phyloP scores from a whole-genome alignment of 2,797 vertebrate species.

The Ambastaia sidthimunki region DNA sequence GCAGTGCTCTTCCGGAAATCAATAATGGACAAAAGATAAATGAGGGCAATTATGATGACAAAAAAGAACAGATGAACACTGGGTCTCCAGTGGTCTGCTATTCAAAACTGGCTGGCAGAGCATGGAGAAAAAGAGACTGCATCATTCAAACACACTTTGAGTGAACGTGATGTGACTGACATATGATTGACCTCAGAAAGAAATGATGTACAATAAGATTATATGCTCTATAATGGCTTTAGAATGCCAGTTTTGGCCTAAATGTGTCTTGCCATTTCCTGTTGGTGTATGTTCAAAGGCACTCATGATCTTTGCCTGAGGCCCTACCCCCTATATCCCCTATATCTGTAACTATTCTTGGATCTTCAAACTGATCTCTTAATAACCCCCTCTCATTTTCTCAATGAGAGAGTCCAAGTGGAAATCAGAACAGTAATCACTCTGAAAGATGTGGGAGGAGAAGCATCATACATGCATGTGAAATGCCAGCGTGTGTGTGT shows the following conservation, averaged over 20 bases:
- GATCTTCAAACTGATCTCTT: slow-evolving; percentile 50
- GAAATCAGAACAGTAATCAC: slow-evolving; percentile 52
- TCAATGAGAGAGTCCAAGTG: slow-evolving; percentile 39
- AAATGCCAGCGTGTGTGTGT: slow-evolving; percentile 31
- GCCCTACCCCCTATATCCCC: slow-evolving; percentile 3
- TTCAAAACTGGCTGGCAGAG: slow-evolving; percentile 5
- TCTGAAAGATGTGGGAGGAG: slow-evolving; percentile 29
- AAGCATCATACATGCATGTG: slow-evolving; percentile 24
- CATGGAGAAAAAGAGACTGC: slow-evolving; percentile 16
- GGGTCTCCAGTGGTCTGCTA: slow-evolving; percentile 8
- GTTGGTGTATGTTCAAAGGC: slow-evolving; percentile 2
- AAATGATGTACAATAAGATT: not conserved
- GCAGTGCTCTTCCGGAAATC: slow-evolving; percentile 40
- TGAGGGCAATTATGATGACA: slow-evolving; percentile 42
- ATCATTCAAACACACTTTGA: slow-evolving; percentile 34
- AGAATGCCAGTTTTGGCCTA: slow-evolving; percentile 14
- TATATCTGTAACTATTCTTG: slow-evolving; percentile 39
- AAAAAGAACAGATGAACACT: slow-evolving; percentile 21
- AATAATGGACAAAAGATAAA: slow-evolving; percentile 49
- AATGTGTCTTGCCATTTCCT: not conserved
- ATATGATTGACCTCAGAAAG: slow-evolving; percentile 14
- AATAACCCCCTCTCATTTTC: slow-evolving; percentile 55
- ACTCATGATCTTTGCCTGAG: not conserved
- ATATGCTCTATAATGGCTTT: not conserved
- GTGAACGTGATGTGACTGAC: slow-evolving; percentile 34